Base-by-base conservation (phyloP, 2,797 vertebrate genomes). In the Podarcis lilfordi region DNA sequence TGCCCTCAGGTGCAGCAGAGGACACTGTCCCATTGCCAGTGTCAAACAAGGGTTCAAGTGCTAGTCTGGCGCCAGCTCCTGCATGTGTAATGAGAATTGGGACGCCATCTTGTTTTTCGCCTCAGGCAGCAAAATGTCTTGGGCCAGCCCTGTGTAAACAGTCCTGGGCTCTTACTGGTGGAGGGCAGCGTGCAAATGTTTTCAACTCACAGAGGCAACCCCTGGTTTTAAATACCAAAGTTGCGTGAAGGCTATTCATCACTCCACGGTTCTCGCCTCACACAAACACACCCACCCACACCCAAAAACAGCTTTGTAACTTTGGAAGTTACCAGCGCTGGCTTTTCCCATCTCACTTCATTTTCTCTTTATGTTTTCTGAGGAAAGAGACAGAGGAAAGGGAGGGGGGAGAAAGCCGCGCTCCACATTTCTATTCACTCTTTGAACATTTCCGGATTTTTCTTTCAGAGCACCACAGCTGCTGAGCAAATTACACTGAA, bases 391-490 rank as follows among this genome's bases (percentile, higher is more conserved):
- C 82, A 93, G 90, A 17, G 43, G 66, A 66, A 8, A 29, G 77
- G n/a, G 23, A 7, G 55, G 17, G 50, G 10, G 55, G n/a, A n/a
- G 27, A 19, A 15, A 68, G 35, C 9, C 19, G 15, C 23, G 13
- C 35, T 83, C 74, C 69, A 92, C 87, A 91, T 90, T 19, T 1
- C 0, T 64, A 75, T 82, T 91, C 91, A 82, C 87, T 92, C 84
- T 94, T 89, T 79, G 69, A 93, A 23, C 3, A 2, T 19, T 93
- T 84, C 0, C 1, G 79, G 85, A 86, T 90, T 89, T 94, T 4
- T 87, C 86, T 94, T 95, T 95, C 94, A 94, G 92, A 87, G 87
- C 88, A 80, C 91, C 78, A 66, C 92, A 95, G 91, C 94, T 92
- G 94, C 94, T 90, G 75, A 2, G 23, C 87, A 90, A 93, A 94